Conservation (phyloP, 2,888 invertebrate species). For the Pyralis farinalis region DNA sequence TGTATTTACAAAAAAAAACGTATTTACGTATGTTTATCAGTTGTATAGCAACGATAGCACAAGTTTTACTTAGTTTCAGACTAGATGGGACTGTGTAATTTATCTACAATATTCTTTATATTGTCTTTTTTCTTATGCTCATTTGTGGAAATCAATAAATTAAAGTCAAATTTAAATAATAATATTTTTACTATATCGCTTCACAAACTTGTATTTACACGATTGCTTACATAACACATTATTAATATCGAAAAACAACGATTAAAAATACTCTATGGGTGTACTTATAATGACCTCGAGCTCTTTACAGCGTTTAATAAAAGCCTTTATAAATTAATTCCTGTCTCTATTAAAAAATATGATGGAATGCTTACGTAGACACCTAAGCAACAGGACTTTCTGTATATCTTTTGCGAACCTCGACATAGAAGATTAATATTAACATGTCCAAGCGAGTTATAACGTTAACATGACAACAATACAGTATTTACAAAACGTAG, state of each 20-base stretch:
- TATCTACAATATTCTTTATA: no score
- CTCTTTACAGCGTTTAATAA: constrained; percentile 37
- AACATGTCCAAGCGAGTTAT: constrained; percentile 28
- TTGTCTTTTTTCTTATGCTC: no score
- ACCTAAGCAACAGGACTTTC: constrained; percentile 28
- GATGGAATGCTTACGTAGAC: constrained; percentile 71
- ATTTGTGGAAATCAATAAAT: no score
- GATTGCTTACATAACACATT: constrained; percentile 68
- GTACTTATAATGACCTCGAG: constrained; percentile 54
- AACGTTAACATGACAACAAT: constrained; percentile 30
- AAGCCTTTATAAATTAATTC: constrained; percentile 34
- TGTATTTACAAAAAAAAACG: no score
- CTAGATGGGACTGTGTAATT: no score
- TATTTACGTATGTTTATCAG: no score
- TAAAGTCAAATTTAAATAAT: no score
- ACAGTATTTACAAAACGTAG: constrained; percentile 60
- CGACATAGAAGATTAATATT: constrained; percentile 22
- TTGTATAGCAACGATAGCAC: no score
- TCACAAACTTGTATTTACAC: constrained; percentile 79
- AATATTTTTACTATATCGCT: constrained; percentile 64
- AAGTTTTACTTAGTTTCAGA: no score
- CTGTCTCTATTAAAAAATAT: constrained; percentile 29
- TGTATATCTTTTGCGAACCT: constrained; percentile 24
- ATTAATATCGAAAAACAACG: constrained; percentile 64
- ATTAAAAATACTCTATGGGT: constrained; percentile 59